Evolutionary conservation across 2,888 invertebrate genomes (phyloP).

Genomic region (Agrochola macilenta): DNA sequence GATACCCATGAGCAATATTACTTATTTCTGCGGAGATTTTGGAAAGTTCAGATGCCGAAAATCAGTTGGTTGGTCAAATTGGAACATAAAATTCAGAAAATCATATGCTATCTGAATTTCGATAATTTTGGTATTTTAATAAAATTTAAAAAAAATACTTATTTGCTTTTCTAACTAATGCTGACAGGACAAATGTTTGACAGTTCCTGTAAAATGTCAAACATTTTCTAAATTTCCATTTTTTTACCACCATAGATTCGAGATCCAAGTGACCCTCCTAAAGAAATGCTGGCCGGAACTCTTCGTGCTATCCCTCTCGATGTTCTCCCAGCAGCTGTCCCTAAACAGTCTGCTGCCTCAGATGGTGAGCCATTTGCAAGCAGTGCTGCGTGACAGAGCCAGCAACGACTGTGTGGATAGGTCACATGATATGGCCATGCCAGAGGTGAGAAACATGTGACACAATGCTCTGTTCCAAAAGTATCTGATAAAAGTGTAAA

Average conservation of each 20-base stretch:
- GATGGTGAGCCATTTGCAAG: constrained; percentile 95
- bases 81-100: not conserved
- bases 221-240: not conserved
- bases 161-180: not conserved
- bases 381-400: constrained; percentile 87
- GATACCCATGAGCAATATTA: not conserved
- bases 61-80: not conserved
- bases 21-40: not conserved
- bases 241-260: constrained; percentile 89
- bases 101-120: not conserved
- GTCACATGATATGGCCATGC: constrained; percentile 64
- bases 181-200: not conserved
- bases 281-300: constrained; percentile 98
- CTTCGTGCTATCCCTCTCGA: constrained; percentile 97
- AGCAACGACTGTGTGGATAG: constrained; percentile 65
- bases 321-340: constrained; percentile 94
- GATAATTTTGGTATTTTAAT: not conserved
- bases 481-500: not conserved
- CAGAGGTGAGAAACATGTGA: constrained; percentile 70
- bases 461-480: not conserved
- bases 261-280: constrained; percentile 95
- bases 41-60: not conserved
- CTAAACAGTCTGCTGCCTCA: constrained; percentile 95
- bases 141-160: not conserved
- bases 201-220: not conserved